These are phyloP conservation scores for Lipophrys pholis DNA, from an alignment of 2,113 vertebrate genomes.

Conservation along the genomic window DNA sequence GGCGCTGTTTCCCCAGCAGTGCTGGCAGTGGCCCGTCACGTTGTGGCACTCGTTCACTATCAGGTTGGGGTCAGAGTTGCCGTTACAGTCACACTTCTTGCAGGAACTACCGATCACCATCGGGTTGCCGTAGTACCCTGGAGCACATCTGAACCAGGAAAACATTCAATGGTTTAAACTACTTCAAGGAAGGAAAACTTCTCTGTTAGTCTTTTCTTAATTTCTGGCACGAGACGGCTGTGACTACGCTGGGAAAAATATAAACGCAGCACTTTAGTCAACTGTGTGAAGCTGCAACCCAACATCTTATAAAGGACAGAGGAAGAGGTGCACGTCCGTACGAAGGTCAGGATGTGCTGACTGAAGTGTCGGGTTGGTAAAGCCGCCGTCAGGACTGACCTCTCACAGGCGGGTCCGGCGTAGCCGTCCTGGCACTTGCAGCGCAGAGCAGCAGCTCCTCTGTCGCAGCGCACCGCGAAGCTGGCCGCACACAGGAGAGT, in stretches of 20 bases:
- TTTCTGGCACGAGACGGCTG: too few relatives aligned
- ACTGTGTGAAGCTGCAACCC: too few relatives aligned
- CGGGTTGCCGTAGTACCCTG: constrained; percentile 97
- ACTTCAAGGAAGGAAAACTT: background rate
- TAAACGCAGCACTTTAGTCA: too few relatives aligned
- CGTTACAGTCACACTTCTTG: constrained; percentile 94
- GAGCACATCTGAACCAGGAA: constrained; percentile 87
- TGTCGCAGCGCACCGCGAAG: constrained; percentile 91
- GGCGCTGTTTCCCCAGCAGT: constrained; percentile 90
- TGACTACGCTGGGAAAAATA: too few relatives aligned
- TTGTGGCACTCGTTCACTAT: constrained; percentile 97
- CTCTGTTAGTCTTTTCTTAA: background rate
- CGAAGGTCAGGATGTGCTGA: too few relatives aligned
- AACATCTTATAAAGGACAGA: too few relatives aligned
- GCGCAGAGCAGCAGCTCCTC: constrained; percentile 81
- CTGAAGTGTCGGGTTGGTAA: too few relatives aligned
- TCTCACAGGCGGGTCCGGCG: constrained; percentile 94
- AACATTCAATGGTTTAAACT: constrained; percentile 1
- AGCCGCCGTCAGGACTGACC: constrained; percentile 80
- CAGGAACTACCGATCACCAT: constrained; percentile 88
- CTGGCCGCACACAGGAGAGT: constrained; percentile 74
- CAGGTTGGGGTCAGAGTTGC: constrained; percentile 96
- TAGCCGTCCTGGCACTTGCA: constrained; percentile 95
- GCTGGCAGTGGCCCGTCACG: constrained; percentile 91
- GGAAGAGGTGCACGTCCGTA: too few relatives aligned